These are phyloP conservation scores for Nephrocerus scutellatus DNA, from an alignment of 2,888 invertebrate species.

Conservation along the genomic window DNA sequence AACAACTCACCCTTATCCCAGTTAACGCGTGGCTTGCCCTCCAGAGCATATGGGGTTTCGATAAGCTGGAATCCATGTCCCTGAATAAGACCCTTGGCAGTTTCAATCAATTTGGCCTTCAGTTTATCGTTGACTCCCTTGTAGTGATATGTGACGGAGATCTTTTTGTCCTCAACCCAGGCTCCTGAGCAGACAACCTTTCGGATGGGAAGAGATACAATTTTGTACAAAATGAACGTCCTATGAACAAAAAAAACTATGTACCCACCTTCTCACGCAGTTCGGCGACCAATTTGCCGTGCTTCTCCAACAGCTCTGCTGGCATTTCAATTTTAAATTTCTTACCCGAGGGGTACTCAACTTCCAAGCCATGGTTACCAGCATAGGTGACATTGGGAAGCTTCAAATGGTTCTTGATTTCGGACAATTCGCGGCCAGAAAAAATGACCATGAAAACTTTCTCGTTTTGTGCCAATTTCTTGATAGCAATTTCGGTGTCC, in stretches of 20 bases:
- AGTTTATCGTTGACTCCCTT: slow-evolving; percentile 60
- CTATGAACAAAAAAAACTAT: too few relatives aligned
- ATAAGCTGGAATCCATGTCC: slow-evolving; percentile 61
- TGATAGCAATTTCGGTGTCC: slow-evolving; percentile 62
- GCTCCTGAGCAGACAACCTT: slow-evolving; percentile 66
- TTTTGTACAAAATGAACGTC: too few relatives aligned
- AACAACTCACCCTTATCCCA: slow-evolving; percentile 65
- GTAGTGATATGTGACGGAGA: slow-evolving; percentile 66
- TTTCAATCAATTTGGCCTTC: slow-evolving; percentile 53
- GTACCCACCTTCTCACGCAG: slow-evolving; percentile 57
- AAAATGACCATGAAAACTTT: slow-evolving; percentile 67
- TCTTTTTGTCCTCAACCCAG: slow-evolving; percentile 73
- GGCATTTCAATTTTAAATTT: slow-evolving; percentile 73
- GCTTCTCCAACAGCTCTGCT: slow-evolving; percentile 60
- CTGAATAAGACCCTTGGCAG: slow-evolving; percentile 59
- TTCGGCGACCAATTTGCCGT: slow-evolving; percentile 57
- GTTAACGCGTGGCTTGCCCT: slow-evolving; percentile 70
- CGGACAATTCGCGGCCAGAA: slow-evolving; percentile 65
- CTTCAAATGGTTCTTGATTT: slow-evolving; percentile 63
- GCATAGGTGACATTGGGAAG: slow-evolving; percentile 60
- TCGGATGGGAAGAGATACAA: too few relatives aligned
- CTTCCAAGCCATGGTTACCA: slow-evolving; percentile 69
- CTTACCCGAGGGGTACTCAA: slow-evolving; percentile 67
- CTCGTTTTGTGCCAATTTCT: slow-evolving; percentile 61
- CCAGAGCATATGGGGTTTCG: slow-evolving; percentile 65